These are phyloP conservation scores for Pachyramphus minor DNA, from an alignment of 2,113 vertebrate species.

Conservation along the genomic window DNA sequence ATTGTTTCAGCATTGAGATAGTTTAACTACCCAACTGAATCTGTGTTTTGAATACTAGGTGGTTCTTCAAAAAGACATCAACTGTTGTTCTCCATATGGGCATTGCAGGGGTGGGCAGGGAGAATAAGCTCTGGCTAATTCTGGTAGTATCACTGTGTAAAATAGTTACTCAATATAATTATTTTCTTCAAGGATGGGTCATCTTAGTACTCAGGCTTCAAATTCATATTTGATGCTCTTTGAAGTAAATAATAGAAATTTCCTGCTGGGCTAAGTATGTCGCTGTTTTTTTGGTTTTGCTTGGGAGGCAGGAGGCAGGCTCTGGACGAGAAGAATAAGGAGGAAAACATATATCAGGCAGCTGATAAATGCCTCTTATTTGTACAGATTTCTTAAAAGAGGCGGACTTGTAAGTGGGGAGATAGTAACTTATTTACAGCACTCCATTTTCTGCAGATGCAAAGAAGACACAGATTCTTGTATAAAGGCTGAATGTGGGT, in stretches of 20 bases:
- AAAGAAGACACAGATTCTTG: neutral
- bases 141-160: neutral
- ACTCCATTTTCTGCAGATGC: neutral
- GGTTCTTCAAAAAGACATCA: neutral
- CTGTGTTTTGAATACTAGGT: neutral
- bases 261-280: neutral
- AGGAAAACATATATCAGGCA: neutral
- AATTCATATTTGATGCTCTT: neutral
- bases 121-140: neutral
- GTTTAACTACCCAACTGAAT: neutral
- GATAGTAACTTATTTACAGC: neutral
- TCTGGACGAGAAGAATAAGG: neutral
- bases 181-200: neutral
- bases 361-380: neutral
- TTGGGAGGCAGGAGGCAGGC: neutral
- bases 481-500: neutral
- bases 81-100: neutral
- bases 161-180: neutral
- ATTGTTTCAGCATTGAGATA: neutral
- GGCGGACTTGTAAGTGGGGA: accelerated
- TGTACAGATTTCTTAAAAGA: neutral
- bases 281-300: neutral
- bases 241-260: neutral
- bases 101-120: neutral
- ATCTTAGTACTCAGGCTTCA: neutral